These are phyloP conservation scores for Allobates femoralis DNA, from an alignment of 2,797 vertebrate species.

Conservation along the genomic window DNA sequence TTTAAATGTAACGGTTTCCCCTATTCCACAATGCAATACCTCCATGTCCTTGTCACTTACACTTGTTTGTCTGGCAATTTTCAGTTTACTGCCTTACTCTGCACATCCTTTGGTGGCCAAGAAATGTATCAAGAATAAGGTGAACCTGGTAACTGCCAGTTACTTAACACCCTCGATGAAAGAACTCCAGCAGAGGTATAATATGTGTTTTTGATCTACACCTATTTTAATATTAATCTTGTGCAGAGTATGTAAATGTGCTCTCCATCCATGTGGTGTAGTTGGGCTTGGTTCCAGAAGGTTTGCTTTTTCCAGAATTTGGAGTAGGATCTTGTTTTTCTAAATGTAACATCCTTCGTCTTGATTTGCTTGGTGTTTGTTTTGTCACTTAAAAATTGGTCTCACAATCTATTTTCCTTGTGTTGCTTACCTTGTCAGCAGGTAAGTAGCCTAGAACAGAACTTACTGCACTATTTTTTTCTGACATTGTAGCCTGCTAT, in stretches of 20 bases:
- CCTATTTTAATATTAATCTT: neutral
- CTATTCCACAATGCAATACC: neutral
- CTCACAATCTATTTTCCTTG: conserved; percentile 38
- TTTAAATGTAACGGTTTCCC: neutral
- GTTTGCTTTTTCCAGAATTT: neutral
- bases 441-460: conserved; percentile 37
- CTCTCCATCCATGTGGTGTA: neutral
- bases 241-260: neutral
- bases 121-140: conserved; percentile 88
- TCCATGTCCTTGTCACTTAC: conserved; percentile 2
- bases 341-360: neutral
- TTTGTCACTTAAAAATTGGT: conserved; percentile 23
- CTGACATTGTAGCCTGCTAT: conserved; percentile 15
- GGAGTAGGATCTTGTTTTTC: neutral
- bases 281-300: neutral
- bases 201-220: neutral
- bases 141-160: conserved; percentile 94
- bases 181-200: conserved; percentile 80
- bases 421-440: neutral
- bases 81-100: conserved; percentile 86
- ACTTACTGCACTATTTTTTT: conserved; percentile 20
- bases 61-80: neutral
- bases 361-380: neutral
- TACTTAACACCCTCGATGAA: conserved; percentile 91
- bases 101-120: conserved; percentile 89